These are phyloP conservation scores for Lagria hirta DNA, from an alignment of 2,888 invertebrate species.

Conservation along the genomic window DNA sequence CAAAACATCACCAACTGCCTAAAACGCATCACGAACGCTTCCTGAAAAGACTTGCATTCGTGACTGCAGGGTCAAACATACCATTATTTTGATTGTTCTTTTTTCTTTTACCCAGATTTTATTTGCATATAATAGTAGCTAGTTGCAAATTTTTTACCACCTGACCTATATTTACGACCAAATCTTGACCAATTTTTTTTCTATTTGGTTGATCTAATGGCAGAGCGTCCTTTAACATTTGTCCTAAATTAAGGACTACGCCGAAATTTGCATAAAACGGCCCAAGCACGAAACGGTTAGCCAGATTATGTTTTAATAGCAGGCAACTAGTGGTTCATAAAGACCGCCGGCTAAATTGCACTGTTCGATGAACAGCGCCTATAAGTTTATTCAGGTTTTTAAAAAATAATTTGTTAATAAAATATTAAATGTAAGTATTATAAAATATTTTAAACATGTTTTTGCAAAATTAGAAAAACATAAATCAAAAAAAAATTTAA, in stretches of 20 bases:
- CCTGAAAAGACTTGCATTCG: constrained; percentile 13
- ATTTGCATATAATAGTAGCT: constrained; percentile 22
- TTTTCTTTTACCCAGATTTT: constrained; percentile 16
- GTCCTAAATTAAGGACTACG: constrained; percentile 23
- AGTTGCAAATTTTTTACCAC: constrained; percentile 15
- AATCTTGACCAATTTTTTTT: constrained; percentile 14
- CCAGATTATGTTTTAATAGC: constrained; percentile 24
- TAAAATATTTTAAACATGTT: too few relatives aligned
- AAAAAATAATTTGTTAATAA: too few relatives aligned
- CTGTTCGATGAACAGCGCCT: too few relatives aligned
- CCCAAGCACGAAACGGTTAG: constrained; percentile 24
- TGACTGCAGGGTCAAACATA: constrained; percentile 7
- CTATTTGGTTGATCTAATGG: constrained; percentile 21
- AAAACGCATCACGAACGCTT: constrained; percentile 12
- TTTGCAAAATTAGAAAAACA: too few relatives aligned
- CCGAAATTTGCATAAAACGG: constrained; percentile 21
- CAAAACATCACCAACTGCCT: too few relatives aligned
- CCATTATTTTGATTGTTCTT: constrained; percentile 5
- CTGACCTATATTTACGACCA: constrained; percentile 23
- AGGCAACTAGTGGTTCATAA: constrained; percentile 18
- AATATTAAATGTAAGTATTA: too few relatives aligned
- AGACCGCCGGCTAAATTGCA: constrained; percentile 7
- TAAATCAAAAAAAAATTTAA: too few relatives aligned
- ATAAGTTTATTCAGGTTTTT: too few relatives aligned
- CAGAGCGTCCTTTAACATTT: constrained; percentile 23